These are phyloP conservation scores for Epizoanthus ramosus DNA, from an alignment of 92 coral and sea anemone genomes.

Conservation along the genomic window DNA sequence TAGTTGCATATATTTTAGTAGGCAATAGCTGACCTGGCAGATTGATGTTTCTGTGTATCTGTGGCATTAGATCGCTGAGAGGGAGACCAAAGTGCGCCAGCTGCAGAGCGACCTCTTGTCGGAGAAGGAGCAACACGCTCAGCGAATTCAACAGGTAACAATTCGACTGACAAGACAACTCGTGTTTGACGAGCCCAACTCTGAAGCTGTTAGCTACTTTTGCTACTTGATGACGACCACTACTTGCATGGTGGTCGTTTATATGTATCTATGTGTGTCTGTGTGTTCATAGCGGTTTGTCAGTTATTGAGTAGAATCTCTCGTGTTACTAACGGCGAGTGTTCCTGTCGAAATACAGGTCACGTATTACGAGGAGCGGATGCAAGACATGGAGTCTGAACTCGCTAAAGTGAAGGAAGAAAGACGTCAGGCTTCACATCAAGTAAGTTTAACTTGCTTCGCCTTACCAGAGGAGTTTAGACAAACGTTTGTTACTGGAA, in stretches of 20 bases:
- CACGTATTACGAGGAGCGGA: slow-evolving; percentile 86
- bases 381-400: slow-evolving; percentile 86
- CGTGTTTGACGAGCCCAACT: no score
- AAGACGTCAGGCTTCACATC: slow-evolving; percentile 82
- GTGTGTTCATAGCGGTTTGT: no score
- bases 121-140: slow-evolving; percentile 99
- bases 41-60: slow-evolving; percentile 14
- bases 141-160: slow-evolving; percentile 95
- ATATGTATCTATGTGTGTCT: background rate
- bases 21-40: slow-evolving; percentile 14
- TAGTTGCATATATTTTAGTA: no score
- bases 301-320: background rate
- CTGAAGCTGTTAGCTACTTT: no score
- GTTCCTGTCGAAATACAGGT: slow-evolving; percentile 58
- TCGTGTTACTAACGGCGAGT: background rate
- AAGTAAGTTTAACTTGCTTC: slow-evolving; percentile 54
- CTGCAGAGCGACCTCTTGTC: slow-evolving; percentile 82
- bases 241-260: no score
- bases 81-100: slow-evolving; percentile 73
- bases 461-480: background rate
- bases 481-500: background rate
- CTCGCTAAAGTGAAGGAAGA: slow-evolving; percentile 78
- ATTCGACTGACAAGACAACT: no score
- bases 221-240: no score
- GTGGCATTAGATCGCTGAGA: slow-evolving; percentile 63